Evolutionary conservation across 2,113 vertebrate genomes (phyloP).

Genomic region (Bombycilla garrulus): DNA sequence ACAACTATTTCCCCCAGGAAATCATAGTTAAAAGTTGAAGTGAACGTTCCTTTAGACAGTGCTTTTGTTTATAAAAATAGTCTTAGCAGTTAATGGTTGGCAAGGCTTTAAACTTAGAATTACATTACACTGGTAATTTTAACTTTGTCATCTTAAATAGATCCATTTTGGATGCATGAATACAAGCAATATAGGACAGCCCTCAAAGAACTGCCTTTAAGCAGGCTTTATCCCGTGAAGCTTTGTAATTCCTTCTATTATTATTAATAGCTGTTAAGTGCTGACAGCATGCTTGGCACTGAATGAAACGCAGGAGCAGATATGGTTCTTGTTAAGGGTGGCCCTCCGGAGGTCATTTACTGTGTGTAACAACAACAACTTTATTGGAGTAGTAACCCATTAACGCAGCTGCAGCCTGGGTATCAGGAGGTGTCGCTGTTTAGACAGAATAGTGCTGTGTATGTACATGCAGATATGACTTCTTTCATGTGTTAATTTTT

Average conservation of each 20-base stretch:
- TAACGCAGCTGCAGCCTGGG: neutral
- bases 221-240: conserved; percentile 25
- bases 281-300: conserved; percentile 62
- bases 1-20: neutral
- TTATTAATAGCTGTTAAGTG: conserved; percentile 68
- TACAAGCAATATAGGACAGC: neutral
- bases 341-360: conserved; percentile 57
- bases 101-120: conserved; percentile 5
- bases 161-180: conserved; percentile 3
- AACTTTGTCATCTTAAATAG: conserved; percentile 46
- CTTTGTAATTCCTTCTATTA: conserved; percentile 53
- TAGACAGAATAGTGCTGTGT: neutral
- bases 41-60: conserved; percentile 29
- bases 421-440: conserved; percentile 67
- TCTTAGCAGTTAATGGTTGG: conserved; percentile 16
- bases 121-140: conserved; percentile 24
- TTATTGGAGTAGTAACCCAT: conserved; percentile 38
- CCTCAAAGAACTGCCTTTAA: conserved; percentile 20
- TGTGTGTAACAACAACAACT: conserved; percentile 61
- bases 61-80: conserved; percentile 27
- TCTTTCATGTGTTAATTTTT: neutral
- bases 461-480: neutral
- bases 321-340: conserved; percentile 59
- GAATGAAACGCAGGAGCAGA: conserved; percentile 54
- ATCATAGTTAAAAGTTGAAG: conserved; percentile 18